A percentile compares a stretch with the other conserved stretches of the same genome.
phyloP scores from a whole-genome alignment of 1,140 invertebrate species.

The Nylanderia fulva region DNA sequence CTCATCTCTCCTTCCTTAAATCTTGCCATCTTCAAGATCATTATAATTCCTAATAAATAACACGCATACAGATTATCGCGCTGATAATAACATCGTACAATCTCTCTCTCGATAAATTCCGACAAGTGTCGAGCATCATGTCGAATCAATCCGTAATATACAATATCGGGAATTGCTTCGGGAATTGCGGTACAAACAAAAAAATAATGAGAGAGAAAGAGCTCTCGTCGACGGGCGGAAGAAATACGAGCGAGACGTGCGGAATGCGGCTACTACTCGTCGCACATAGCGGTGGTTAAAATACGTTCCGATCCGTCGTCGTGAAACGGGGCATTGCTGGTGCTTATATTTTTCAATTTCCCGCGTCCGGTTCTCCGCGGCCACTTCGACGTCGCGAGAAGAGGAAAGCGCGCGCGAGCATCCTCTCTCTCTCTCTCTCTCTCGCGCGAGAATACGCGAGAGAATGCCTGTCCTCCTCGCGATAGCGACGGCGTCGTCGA shows the following conservation, averaged over 20 bases:
- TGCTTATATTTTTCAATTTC: slow-evolving; percentile 60
- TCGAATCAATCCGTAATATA: neutral
- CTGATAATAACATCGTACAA: neutral
- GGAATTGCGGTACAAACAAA: slow-evolving; percentile 20
- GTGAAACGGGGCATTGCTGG: neutral
- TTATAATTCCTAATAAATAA: neutral
- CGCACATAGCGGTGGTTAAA: neutral
- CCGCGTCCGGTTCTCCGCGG: neutral
- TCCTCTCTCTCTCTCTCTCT: too few species aligned
- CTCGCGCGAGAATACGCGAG: slow-evolving; percentile 17
- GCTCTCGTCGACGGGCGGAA: neutral
- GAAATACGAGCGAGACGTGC: slow-evolving; percentile 42
- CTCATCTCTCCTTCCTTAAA: neutral
- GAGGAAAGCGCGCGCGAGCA: slow-evolving; percentile 24
- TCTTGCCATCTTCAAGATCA: neutral
- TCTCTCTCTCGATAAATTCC: slow-evolving; percentile 3
- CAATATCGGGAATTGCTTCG: neutral
- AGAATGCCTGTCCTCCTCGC: slow-evolving; percentile 45
- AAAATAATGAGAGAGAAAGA: slow-evolving; percentile 27
- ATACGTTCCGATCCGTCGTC: slow-evolving; percentile 40
- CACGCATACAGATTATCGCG: neutral
- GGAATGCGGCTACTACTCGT: slow-evolving; percentile 3
- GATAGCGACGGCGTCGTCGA: slow-evolving; percentile 52
- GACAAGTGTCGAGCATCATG: neutral
- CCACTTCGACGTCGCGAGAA: slow-evolving; percentile 23